A percentile compares a stretch with the other conserved stretches of the same genome.
phyloP scores from a whole-genome alignment of 2,797 vertebrate genomes.

The Propithecus deckenii region DNA sequence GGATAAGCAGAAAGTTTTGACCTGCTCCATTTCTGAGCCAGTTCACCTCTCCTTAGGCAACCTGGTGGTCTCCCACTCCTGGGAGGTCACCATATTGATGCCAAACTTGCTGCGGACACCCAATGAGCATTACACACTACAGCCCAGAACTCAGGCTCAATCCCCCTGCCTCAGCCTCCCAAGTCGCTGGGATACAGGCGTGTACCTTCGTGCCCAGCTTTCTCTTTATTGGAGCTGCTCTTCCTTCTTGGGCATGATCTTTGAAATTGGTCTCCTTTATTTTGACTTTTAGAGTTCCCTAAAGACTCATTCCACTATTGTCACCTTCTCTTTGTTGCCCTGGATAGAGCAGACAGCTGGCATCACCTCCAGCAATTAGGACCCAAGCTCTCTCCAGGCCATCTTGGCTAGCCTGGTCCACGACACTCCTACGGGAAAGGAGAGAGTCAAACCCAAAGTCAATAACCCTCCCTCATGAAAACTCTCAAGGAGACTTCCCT shows the following conservation, averaged over 20 bases:
- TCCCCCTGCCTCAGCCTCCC: neutral
- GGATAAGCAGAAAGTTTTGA: neutral
- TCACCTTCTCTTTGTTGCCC: neutral
- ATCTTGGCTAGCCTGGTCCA: neutral
- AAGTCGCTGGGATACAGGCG: neutral
- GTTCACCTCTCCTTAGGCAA: neutral
- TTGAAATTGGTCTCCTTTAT: neutral
- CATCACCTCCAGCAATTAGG: neutral
- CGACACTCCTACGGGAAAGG: neutral
- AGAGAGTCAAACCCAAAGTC: neutral
- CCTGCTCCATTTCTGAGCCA: neutral
- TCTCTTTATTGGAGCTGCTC: neutral
- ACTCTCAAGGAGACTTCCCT: neutral
- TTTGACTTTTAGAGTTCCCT: neutral
- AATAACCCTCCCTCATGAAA: neutral
- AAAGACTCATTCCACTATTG: neutral
- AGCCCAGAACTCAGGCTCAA: neutral
- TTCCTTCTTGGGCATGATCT: neutral
- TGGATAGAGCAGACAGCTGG: neutral
- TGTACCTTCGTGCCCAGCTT: neutral
- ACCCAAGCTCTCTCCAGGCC: neutral
- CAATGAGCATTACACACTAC: neutral
- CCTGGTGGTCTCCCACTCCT: neutral
- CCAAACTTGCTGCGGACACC: neutral
- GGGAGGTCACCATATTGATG: neutral